Percentiles rank a stretch among this genome's conserved stretches.
phyloP scores from a whole-genome alignment of 2,888 invertebrate genomes.

The Tenthredo notha region DNA sequence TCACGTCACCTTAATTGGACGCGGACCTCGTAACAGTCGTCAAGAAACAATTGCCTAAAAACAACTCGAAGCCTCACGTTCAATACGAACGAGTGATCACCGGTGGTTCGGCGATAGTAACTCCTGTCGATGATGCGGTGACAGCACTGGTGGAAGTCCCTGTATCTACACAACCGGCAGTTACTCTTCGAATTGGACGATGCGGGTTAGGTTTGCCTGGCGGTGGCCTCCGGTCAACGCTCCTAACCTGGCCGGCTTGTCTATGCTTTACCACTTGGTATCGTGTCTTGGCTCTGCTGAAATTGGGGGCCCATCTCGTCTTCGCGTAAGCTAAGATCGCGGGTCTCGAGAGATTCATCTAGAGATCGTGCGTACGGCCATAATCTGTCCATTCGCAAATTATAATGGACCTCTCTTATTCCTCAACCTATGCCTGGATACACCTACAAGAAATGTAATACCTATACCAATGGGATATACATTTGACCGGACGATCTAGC shows the following conservation, averaged over 20 bases:
- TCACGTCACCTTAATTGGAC: conserved; percentile 14
- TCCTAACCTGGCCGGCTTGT: conserved; percentile 73
- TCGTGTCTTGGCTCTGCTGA: conserved; percentile 30
- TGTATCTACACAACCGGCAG: conserved; percentile 46
- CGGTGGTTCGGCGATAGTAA: conserved; percentile 12
- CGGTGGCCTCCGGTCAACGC: conserved; percentile 75
- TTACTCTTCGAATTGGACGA: conserved; percentile 50
- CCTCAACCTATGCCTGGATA: conserved; percentile 2
- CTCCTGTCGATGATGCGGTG: conserved; percentile 31
- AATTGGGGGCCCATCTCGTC: conserved; percentile 36
- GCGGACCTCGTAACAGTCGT: conserved; percentile 1
- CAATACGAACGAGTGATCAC: conserved; percentile 2
- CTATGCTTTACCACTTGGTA: conserved; percentile 27
- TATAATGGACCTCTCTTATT: conserved; percentile 30
- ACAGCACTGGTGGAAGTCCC: conserved; percentile 20
- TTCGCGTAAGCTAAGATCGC: conserved; percentile 24
- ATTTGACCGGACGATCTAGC: conserved; percentile 13
- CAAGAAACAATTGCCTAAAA: conserved; percentile 37
- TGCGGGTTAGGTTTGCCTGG: conserved; percentile 58
- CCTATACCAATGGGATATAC: background rate
- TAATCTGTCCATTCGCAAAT: conserved; percentile 27
- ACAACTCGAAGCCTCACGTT: conserved; percentile 17
- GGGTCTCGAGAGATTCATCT: background rate
- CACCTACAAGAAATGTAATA: conserved; percentile 35
- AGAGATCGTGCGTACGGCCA: conserved; percentile 29